Base-by-base conservation (phyloP, 2,888 invertebrate species). In the Halictus quadricinctus region DNA sequence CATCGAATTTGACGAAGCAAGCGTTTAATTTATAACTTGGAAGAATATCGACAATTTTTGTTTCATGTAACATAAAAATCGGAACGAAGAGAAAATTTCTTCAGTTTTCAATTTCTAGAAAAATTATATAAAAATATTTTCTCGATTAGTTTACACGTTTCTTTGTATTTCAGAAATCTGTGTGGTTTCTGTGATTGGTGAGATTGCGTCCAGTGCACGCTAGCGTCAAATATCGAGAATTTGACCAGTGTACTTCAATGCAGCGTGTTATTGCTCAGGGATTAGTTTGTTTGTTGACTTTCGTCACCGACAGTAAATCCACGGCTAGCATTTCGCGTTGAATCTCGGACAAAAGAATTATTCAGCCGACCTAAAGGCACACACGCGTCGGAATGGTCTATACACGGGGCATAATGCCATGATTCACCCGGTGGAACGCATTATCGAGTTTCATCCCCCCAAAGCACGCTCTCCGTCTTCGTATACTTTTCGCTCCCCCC, bases 401-500 rank as follows among this genome's bases (percentile, higher is more conserved):
- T 90, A 87, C 86, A 80, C 84, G 87, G 86, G 86, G 86, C 87
- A 86, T 89, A 91, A 90, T 90, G 90, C 88, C 89, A 89, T 88
- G 88, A 86, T 80, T 80, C 78, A 46, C 81, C 81, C 70, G 80
- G 79, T 43, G 86, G 82, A 88, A 88, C 89, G 88, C 86, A 76
- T 83, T 83, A 72, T 76, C 79, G 48, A 69, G 70, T 75, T 70
- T 70, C 86, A 76, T 64, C 70, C 75, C 70, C 70, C 77, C 58
- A 46, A 75, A 48, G 69, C 70, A 18, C 18, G 73, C 74, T 69
- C 54, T 36, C 54, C 75, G 64, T 79, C 76, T 75, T 77, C 77
- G 64, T 80, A 58, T 72, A 69, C 46, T 58, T 77, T 79, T 79
- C 58, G n/a, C 72, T 36, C 36, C 72, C 69, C 64, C 58, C 58